These are phyloP conservation scores for Drosophila ezoana DNA, from an alignment of 2,888 invertebrate genomes.

Conservation along the genomic window DNA sequence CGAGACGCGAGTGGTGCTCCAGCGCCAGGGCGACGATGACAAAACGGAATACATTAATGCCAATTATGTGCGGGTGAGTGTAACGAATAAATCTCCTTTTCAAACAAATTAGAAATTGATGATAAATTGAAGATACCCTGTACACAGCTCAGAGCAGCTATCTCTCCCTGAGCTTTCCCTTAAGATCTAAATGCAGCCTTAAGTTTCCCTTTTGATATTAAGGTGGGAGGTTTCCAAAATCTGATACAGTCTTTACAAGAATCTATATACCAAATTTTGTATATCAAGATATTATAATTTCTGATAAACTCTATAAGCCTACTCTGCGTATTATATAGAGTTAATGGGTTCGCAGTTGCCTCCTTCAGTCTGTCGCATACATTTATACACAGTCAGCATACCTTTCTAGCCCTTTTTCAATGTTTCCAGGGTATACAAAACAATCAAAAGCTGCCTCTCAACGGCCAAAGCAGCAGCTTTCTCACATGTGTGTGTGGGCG, in stretches of 20 bases:
- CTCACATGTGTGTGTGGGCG: slow-evolving; percentile 43
- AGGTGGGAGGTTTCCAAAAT: no score
- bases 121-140: not conserved
- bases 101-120: slow-evolving; percentile 6
- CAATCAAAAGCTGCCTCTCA: slow-evolving; percentile 37
- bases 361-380: not conserved
- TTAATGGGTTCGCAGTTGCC: no score
- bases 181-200: no score
- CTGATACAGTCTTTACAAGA: no score
- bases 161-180: no score
- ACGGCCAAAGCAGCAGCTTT: slow-evolving; percentile 39
- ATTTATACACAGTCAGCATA: not conserved
- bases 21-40: slow-evolving; percentile 89
- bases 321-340: no score
- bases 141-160: not conserved
- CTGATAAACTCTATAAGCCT: no score
- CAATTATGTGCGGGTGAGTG: slow-evolving; percentile 94
- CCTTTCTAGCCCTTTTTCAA: not conserved
- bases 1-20: slow-evolving; percentile 93
- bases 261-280: no score
- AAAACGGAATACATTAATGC: slow-evolving; percentile 97
- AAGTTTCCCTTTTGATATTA: no score
- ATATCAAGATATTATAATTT: no score
- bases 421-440: slow-evolving; percentile 11
- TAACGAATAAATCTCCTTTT: slow-evolving; percentile 19